Base-by-base conservation (phyloP, 2,113 vertebrate genomes). In the Misgurnus anguillicaudatus region DNA sequence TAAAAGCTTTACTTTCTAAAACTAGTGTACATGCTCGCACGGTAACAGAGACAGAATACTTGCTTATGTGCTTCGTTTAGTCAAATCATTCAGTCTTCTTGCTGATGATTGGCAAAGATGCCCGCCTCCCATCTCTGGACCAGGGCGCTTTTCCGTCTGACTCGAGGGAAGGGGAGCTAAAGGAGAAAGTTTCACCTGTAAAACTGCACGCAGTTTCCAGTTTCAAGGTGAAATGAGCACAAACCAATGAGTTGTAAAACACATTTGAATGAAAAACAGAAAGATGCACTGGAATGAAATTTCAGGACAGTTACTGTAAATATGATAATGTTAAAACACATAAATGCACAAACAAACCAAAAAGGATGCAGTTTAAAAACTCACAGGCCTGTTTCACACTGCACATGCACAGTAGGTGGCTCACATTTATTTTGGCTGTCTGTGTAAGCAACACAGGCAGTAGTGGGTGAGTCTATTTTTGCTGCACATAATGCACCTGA, bases 111-210 rank as follows among this genome's bases (percentile, higher is more conserved):
- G 2, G 89, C 83, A 69, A 92, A 92, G 82, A 91, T 89, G 38
- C 90, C 90, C 0, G 91, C 91, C 82, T 94, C 93, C 91, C 91
- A 93, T 68, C 91, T 90, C 77, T 91, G 82, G 57, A 90, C 89
- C 90, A 93, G 88, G 83, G 91, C 88, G 79, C 91, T 94, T 88
- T 93, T 94, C 36, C 91, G 87, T 81, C 89, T 80, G 68, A 86
- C 89, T 82, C 88, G 86, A 0, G 58, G 61, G 82, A 80, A 90
- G 53, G 88, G 87, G 85, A 90, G 92, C 92, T 93, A 81, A 63
- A 84, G 80, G 61, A 75, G 38, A 84, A 48, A 84, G 65, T 62
- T 81, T 84, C 80, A 84, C 80, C 71, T 69, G 65, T 84, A 82
- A 82, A 84, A 79, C 83, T 82, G 80, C 83, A 65, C 78, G 41